Percentiles rank a stretch among this genome's conserved stretches.
phyloP scores from a whole-genome alignment of 64 coral and sea anemone species.

The Stichodactyla mertensii region DNA sequence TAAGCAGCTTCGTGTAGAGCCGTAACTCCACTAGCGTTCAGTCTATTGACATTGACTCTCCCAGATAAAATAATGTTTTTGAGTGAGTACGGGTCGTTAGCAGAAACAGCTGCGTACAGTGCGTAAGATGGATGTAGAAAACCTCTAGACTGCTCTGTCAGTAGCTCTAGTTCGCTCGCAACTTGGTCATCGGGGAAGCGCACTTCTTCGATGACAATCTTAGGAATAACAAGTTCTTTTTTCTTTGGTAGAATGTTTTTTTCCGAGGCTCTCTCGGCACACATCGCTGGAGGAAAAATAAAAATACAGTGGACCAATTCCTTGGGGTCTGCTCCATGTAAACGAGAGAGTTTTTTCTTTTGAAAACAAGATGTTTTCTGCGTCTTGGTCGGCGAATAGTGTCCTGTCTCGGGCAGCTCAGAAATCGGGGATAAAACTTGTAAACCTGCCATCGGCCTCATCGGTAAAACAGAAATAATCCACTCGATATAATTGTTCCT shows the following conservation, averaged over 20 bases:
- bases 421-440: conserved; percentile 9
- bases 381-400: neutral
- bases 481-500: neutral
- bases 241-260: neutral
- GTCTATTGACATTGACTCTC: conserved; percentile 70
- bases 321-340: conserved; percentile 3
- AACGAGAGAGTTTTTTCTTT: conserved; percentile 27
- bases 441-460: conserved; percentile 16
- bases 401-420: neutral
- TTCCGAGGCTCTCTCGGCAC: neutral
- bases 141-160: neutral
- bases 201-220: conserved; percentile 26
- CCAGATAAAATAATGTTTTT: conserved; percentile 87
- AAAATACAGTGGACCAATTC: neutral
- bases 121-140: conserved; percentile 76
- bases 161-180: neutral
- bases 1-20: conserved; percentile 83
- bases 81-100: conserved; percentile 61
- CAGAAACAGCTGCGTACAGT: conserved; percentile 62
- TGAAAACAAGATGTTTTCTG: neutral
- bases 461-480: neutral
- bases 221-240: conserved; percentile 24
- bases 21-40: conserved; percentile 74
- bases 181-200: conserved; percentile 6
- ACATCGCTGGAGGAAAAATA: neutral